phyloP scores from a whole-genome alignment of 1,140 invertebrate genomes.

The Hycleus phaleratus region DNA sequence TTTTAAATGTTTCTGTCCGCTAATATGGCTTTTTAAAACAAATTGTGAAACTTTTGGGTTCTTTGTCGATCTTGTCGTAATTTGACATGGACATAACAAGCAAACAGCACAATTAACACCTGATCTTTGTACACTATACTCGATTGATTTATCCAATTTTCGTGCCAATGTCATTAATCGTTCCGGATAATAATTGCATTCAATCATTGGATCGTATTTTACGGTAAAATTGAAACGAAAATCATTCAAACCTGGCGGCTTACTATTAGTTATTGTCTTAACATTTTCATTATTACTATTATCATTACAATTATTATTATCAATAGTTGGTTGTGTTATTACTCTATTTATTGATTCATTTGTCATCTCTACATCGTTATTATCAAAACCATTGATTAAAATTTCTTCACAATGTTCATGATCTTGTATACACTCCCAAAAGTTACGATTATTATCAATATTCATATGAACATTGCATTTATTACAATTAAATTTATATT shows the following conservation, averaged over 20 bases:
- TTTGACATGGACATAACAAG: slow-evolving; percentile 22
- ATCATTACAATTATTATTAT: slow-evolving; percentile 3
- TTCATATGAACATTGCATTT: slow-evolving; percentile 20
- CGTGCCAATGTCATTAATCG: background rate
- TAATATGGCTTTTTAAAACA: slow-evolving; percentile 13
- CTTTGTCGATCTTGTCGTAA: slow-evolving; percentile 1
- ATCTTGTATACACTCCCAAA: slow-evolving; percentile 21
- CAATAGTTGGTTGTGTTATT: slow-evolving; percentile 11
- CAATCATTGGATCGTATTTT: slow-evolving; percentile 2
- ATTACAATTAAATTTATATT: slow-evolving; percentile 15
- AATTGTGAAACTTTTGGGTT: slow-evolving; percentile 10
- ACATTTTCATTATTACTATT: background rate
- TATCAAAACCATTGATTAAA: slow-evolving; percentile 11
- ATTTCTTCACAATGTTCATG: slow-evolving; percentile 28
- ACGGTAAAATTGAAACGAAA: slow-evolving; percentile 4
- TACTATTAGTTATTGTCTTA: background rate
- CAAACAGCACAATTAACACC: slow-evolving; percentile 20
- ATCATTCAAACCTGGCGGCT: background rate
- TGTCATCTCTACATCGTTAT: slow-evolving; percentile 3
- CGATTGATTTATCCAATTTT: background rate
- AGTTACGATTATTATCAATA: slow-evolving; percentile 12
- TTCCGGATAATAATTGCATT: slow-evolving; percentile 3
- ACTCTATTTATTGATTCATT: background rate
- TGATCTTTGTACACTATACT: slow-evolving; percentile 19
- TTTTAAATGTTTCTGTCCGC: slow-evolving; percentile 25